Evolutionary conservation across 2,797 vertebrate species (phyloP), one percentile per base, ranked within the genome.

Genomic region (Clarias platycephalus): DNA sequence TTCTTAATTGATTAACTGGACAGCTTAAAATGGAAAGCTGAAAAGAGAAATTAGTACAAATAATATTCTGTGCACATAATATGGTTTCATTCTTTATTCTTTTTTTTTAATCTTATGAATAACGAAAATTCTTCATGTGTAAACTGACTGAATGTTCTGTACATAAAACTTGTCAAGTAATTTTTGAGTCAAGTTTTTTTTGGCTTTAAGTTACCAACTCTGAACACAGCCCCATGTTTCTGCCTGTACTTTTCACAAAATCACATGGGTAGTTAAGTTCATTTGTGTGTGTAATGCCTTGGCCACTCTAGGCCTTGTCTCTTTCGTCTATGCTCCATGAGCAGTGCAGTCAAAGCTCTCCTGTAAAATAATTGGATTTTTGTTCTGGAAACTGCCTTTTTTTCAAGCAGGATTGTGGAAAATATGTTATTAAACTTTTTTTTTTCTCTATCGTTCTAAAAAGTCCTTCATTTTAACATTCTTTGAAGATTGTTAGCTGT

Each of bases 351-450:
- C 87, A 84, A 87, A 87, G 76, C 84, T 87, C 83, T 84, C 57
- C 84, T 88, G 79, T 83, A 85, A 71, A 84, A 84, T 88, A 89
- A 89, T 89, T 86, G 82, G 87, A 84, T 89, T 88, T 89, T 83
- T 85, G 81, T 83, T 62, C 63, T 76, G 74, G 85, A 87, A 88
- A 88, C 74, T 68, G 70, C 55, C 66, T 53, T 83, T 67, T 82
- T 62, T 44, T 16, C 18, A 63, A 79, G 63, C 60, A 31, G 8
- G 57, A 74, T 44, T 78, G 67, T 49, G 55, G 31, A 84, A 85
- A 85, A 67, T 77, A 71, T 80, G 86, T 79, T 66, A 82, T 63
- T 75, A 68, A 82, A 82, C 67, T 78, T 55, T 24, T 49, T 49
- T 74, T 86, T 82, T n/a, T n/a, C n/a, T 49, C 58, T 40, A 40